These are phyloP conservation scores for Thalassaphorura encarpata DNA, from an alignment of 1,140 invertebrate species.

Conservation along the genomic window DNA sequence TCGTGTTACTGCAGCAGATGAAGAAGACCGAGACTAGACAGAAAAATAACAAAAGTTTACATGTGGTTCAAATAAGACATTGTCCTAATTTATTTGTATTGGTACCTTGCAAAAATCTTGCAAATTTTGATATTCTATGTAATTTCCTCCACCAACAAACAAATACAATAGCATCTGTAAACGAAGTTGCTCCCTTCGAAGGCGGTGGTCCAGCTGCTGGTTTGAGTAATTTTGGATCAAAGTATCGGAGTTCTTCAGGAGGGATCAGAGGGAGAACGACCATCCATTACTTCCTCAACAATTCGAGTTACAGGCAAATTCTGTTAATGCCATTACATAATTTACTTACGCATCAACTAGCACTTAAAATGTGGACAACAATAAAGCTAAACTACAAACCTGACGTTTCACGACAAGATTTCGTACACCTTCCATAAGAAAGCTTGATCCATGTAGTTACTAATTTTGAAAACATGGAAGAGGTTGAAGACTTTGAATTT, in stretches of 20 bases:
- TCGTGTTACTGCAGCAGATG: constrained; percentile 56
- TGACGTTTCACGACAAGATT: constrained; percentile 97
- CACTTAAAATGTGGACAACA: too few species aligned
- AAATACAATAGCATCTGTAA: constrained; percentile 89
- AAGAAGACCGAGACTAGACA: constrained; percentile 11
- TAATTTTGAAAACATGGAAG: constrained; percentile 88
- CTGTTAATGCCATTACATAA: too few species aligned
- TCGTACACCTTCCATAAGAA: constrained; percentile 99
- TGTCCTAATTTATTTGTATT: background rate
- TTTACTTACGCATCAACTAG: too few species aligned
- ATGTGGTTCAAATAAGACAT: constrained; percentile 11
- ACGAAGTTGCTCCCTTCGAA: constrained; percentile 34
- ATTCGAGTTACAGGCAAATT: constrained; percentile 86
- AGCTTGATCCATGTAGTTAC: constrained; percentile 92
- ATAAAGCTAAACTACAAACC: constrained; percentile 49
- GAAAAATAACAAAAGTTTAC: constrained; percentile 10
- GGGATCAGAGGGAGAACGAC: too few species aligned
- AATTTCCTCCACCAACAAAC: constrained; percentile 97
- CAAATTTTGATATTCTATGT: constrained; percentile 98
- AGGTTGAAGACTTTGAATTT: background rate
- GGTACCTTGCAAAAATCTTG: constrained; percentile 80
- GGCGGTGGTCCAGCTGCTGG: constrained; percentile 46
- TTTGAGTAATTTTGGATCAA: constrained; percentile 84
- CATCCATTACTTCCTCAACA: constrained; percentile 82
- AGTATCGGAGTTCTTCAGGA: constrained; percentile 77